Conservation (phyloP, 2,113 vertebrate species). For the Phyllostomus discolor region DNA sequence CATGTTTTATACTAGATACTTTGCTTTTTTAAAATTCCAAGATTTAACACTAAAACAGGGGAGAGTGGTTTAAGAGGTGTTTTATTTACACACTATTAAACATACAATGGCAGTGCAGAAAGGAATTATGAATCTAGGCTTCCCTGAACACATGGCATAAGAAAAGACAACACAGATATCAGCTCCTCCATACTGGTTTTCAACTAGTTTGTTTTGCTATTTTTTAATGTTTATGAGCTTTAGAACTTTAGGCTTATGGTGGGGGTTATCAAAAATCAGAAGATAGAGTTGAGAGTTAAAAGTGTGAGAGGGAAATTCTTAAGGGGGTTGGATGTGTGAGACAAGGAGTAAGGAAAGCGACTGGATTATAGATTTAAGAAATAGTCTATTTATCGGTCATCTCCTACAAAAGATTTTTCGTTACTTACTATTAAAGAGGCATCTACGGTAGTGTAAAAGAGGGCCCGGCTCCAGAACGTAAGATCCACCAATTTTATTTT, state of each 20-base stretch:
- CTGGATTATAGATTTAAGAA: not conserved
- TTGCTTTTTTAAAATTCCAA: conserved; percentile 13
- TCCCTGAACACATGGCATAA: not conserved
- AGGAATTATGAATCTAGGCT: not conserved
- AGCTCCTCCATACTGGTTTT: not conserved
- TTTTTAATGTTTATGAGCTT: conserved; percentile 24
- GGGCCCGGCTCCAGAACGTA: not conserved
- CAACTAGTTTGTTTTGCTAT: not conserved
- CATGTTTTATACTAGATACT: not conserved
- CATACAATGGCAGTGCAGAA: not conserved
- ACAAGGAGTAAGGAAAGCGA: not conserved
- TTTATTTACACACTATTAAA: not conserved
- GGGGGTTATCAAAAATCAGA: not conserved
- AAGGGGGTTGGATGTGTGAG: not conserved
- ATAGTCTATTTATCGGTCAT: not conserved
- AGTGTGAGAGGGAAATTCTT: not conserved
- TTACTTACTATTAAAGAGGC: conserved; percentile 15
- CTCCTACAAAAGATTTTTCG: not conserved
- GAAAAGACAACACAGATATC: not conserved
- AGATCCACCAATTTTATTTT: not conserved
- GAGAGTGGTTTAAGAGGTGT: not conserved
- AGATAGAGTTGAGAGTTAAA: not conserved
- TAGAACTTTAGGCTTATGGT: not conserved
- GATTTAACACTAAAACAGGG: not conserved
- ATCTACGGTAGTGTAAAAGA: not conserved